Base-by-base conservation (phyloP, 1,140 invertebrate genomes). In the Drosophila sturtevanti region DNA sequence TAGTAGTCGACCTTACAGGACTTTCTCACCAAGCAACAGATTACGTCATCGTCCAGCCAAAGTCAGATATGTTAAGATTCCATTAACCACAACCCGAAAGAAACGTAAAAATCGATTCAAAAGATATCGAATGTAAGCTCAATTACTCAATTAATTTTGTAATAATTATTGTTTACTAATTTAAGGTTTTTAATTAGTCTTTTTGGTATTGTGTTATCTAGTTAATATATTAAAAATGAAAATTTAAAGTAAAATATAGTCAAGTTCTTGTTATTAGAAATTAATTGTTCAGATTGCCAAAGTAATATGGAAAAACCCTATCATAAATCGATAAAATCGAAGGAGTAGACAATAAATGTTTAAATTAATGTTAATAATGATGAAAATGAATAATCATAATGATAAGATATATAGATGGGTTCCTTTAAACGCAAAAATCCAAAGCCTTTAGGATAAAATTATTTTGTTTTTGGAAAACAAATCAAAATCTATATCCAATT, bases 61-160 rank as follows among this genome's bases (percentile, higher is more conserved):
- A n/a, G 9, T 87, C 6, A 66, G 82, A 11, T 82, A 76, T 54
- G 64, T 87, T 2, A 87, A 86, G 52, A 14, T 81, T 27, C 34
- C 75, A 12, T 77, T 65, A 12, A 65, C 62, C 18, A 82, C 68
- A 21, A 65, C 58, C 6, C 65, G 84, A 4, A 80, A 77, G 65
- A 89, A 89, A 54, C 84, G 84, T 21, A 89, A 89, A 21, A 89
- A 89, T 84, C 72, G 78, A 22, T 75, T 84, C 16, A 89, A 89
- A 51, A 59, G 76, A 63, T 82, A 89, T 78, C 84, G 84, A 10
- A 34, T 61, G 11, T 85, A 63, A 63, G 6, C 4, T 12, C 2
- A 31, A 16, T 44, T 18, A 6, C 14, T 9, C 41, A 18, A 21
- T 48, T 21, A 11, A 10, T 4, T 48, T 24, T 24, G 27, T 21